Conservation (phyloP, 2,888 invertebrate genomes). For the Tipula helvola region DNA sequence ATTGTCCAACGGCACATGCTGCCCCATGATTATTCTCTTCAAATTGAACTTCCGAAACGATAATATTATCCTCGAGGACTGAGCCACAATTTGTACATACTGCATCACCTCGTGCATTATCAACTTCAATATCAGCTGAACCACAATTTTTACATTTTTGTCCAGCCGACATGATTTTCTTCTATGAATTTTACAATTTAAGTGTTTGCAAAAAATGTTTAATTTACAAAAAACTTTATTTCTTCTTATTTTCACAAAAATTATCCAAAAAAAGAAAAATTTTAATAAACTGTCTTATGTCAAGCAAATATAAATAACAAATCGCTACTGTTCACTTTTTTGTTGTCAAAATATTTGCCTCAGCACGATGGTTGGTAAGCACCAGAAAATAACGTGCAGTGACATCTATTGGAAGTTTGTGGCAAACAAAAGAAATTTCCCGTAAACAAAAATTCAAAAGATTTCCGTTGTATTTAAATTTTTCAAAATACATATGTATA, state of each 20-base stretch:
- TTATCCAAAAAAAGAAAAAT: background rate
- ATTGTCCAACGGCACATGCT: constrained; percentile 80
- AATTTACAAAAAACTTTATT: background rate
- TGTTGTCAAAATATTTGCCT: background rate
- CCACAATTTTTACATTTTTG: constrained; percentile 78
- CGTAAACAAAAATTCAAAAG: too few relatives aligned
- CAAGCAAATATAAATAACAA: background rate
- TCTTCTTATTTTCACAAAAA: background rate
- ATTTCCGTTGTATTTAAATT: too few relatives aligned
- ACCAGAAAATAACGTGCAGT: background rate
- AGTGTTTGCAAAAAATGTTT: background rate
- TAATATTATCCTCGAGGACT: constrained; percentile 90
- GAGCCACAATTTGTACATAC: constrained; percentile 95
- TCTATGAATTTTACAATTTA: background rate
- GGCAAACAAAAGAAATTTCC: background rate
- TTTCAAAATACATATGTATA: too few relatives aligned
- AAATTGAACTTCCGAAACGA: constrained; percentile 93
- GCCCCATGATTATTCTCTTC: constrained; percentile 86
- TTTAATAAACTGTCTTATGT: background rate
- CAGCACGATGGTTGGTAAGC: background rate
- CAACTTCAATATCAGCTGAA: constrained; percentile 85
- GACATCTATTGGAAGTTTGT: background rate
- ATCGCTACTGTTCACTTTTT: background rate
- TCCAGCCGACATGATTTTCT: constrained; percentile 36
- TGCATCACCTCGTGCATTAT: constrained; percentile 86